Conservation (phyloP, 2,113 vertebrate species). For the Erpornis zantholeuca region DNA sequence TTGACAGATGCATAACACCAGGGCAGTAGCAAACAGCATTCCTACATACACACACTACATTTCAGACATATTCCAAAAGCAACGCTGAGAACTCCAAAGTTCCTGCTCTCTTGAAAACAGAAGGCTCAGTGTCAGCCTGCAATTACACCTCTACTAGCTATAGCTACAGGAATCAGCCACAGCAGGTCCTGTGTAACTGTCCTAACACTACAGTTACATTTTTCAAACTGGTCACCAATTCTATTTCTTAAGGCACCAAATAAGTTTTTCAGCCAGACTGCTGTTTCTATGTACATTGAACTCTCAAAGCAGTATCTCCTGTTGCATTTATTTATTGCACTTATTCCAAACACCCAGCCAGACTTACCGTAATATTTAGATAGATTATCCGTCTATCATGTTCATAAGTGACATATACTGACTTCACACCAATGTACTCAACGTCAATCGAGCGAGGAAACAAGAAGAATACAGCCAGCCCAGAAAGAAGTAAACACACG, state of each 20-base stretch:
- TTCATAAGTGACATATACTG: constrained; percentile 89
- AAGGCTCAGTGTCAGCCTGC: not conserved
- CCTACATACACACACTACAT: not conserved
- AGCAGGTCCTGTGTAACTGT: no score
- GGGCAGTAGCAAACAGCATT: not conserved
- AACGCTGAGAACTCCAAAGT: not conserved
- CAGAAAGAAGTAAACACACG: constrained; percentile 90
- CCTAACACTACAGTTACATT: no score
- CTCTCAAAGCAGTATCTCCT: not conserved
- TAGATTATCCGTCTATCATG: constrained; percentile 81
- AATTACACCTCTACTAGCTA: not conserved
- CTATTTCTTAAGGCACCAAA: not conserved
- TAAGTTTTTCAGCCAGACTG: not conserved
- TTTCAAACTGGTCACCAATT: not conserved
- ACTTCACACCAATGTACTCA: constrained; percentile 92
- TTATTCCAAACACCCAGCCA: not conserved
- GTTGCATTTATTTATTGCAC: not conserved
- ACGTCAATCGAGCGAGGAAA: constrained; percentile 96
- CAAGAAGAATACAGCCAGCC: constrained; percentile 93
- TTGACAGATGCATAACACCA: not conserved
- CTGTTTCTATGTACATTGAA: not conserved
- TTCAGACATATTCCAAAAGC: not conserved
- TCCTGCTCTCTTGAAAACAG: not conserved
- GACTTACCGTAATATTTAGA: constrained; percentile 93
- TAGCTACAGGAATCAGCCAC: not conserved